Base-by-base conservation (phyloP, 1,140 invertebrate genomes). In the Gonioctena quinquepunctata region DNA sequence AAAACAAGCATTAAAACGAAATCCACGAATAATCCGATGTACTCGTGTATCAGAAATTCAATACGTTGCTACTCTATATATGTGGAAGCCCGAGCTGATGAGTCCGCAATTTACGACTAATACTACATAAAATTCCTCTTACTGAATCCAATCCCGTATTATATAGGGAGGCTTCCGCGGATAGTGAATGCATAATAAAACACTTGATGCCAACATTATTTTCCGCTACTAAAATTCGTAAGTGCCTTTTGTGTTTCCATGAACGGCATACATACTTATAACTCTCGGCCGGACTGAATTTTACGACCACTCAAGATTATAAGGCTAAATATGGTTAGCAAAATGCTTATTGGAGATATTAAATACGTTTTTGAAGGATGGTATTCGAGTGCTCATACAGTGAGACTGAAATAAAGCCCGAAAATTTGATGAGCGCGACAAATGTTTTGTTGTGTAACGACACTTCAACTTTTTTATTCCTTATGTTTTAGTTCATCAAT, bases 1-100 rank as follows among this genome's bases (percentile, higher is more conserved):
- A 76, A 81, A 80, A 74, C n/a, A 77, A 18, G 33, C 16, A 42
- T 42, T 42, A 42, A 11, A 13, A n/a, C 11, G 16, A 42, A 42
- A 42, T 42, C 16, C 13, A 2, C 16, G 33, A 3, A 42, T 3
- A 2, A 13, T n/a, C 16, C 8, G 13, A 42, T 42, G 13, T 42
- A n/a, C 16, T 42, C 16, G 33, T 42, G 33, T 42, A 42, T 11
- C 13, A 11, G 0, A 42, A 4, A 42, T n/a, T 42, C 11, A 11
- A 42, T n/a, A 42, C 33, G 16, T 42, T n/a, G 8, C 11, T 4
- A 42, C 3, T n/a, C 11, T 42, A 42, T 42, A n/a, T n/a, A 2
- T 42, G n/a, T n/a, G 13, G 1, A 3, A n/a, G 11, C 16, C 16
- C 11, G 11, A 42, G 1, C 33, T 42, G 0, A n/a, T 2, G 13